phyloP scores from a whole-genome alignment of 2,113 vertebrate species.

The Odocoileus virginianus region DNA sequence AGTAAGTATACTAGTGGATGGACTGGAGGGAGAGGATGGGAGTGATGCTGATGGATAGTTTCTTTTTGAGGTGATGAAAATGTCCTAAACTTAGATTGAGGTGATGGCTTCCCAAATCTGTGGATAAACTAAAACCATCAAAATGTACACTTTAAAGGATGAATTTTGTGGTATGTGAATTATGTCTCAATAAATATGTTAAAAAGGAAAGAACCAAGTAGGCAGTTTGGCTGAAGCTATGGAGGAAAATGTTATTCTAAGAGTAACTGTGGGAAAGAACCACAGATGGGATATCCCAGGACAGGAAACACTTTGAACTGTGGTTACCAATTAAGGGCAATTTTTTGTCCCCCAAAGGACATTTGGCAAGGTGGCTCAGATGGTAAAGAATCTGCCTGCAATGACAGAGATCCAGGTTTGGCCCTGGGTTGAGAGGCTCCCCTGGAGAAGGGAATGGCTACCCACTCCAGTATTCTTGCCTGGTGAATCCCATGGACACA shows the following conservation, averaged over 20 bases:
- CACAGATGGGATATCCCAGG: background rate
- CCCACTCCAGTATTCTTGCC: background rate
- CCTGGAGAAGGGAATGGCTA: background rate
- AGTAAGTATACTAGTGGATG: background rate
- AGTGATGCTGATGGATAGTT: background rate
- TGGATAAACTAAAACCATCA: background rate
- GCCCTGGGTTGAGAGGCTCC: background rate
- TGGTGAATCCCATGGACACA: background rate
- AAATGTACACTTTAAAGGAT: background rate
- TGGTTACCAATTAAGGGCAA: background rate
- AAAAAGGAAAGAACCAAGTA: background rate
- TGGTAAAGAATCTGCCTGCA: background rate
- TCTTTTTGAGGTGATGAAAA: background rate
- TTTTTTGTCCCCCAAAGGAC: background rate
- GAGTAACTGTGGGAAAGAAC: background rate
- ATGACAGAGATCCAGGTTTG: background rate
- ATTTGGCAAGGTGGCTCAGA: background rate
- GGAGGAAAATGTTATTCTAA: background rate
- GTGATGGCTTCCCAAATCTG: background rate
- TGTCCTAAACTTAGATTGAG: background rate
- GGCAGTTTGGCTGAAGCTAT: background rate
- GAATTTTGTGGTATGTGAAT: constrained; percentile 20
- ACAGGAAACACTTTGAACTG: background rate
- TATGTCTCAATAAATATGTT: background rate
- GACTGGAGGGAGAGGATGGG: background rate